Conservation (phyloP, 2,797 vertebrate species). For the Emydoidea blandingii region DNA sequence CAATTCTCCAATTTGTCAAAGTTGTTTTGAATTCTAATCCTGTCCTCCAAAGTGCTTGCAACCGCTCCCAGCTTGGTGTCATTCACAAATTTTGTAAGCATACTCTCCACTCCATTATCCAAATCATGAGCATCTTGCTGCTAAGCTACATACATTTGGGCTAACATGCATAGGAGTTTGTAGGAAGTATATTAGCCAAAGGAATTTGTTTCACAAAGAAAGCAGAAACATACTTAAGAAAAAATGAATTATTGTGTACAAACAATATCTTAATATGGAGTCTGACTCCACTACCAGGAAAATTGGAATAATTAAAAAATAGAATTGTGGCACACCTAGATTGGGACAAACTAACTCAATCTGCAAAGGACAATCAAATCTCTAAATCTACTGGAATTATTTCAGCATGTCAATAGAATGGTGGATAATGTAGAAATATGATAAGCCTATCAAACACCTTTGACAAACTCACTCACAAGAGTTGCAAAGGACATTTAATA, state of each 20-base stretch:
- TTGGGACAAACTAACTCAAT: not conserved
- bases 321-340: slow-evolving; percentile 8
- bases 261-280: not conserved
- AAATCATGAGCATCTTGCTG: not conserved
- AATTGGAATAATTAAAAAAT: slow-evolving; percentile 19
- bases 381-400: not conserved
- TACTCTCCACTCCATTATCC: not conserved
- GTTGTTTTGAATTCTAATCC: not conserved
- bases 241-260: not conserved
- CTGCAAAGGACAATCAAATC: not conserved
- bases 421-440: rapidly evolving
- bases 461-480: not conserved
- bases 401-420: not conserved
- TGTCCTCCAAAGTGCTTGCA: not conserved
- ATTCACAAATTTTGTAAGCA: not conserved
- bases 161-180: not conserved
- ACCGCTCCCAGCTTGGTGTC: not conserved
- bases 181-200: not conserved
- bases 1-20: not conserved
- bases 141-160: not conserved
- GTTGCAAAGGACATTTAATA: not conserved
- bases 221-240: not conserved
- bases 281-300: not conserved
- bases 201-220: not conserved
- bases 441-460: not conserved